Percentiles rank a stretch among this genome's conserved stretches.
phyloP scores from a whole-genome alignment of 2,113 vertebrate species.

The Callipepla californica region DNA sequence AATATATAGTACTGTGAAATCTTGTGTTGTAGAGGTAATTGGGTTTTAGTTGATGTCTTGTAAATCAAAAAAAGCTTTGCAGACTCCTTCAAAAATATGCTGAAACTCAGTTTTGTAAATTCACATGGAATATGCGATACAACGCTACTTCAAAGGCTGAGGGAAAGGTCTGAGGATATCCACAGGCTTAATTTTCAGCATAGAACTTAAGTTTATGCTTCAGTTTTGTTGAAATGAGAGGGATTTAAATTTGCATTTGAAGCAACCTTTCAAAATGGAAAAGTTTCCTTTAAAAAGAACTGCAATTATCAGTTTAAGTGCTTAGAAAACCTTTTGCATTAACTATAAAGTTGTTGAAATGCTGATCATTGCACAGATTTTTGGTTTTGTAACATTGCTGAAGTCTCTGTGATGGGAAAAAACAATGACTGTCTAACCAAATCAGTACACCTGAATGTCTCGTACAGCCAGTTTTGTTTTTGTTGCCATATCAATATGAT shows the following conservation, averaged over 20 bases:
- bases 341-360: background rate
- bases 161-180: background rate
- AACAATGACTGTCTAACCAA: background rate
- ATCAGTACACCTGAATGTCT: background rate
- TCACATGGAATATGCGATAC: background rate
- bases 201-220: background rate
- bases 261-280: background rate
- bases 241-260: background rate
- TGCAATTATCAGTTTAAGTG: background rate
- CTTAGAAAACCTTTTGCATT: background rate
- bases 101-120: background rate
- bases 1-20: background rate
- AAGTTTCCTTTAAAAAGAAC: background rate
- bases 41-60: background rate
- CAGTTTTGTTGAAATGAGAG: background rate
- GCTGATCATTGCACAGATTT: background rate
- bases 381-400: background rate
- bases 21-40: background rate
- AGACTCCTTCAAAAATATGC: background rate
- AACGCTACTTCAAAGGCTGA: background rate
- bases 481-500: background rate
- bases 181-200: background rate
- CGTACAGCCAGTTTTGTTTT: background rate
- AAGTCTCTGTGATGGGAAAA: background rate
- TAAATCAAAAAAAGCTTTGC: background rate